Conservation (phyloP, 2,797 vertebrate species). For the Pangasius larnaudii region DNA sequence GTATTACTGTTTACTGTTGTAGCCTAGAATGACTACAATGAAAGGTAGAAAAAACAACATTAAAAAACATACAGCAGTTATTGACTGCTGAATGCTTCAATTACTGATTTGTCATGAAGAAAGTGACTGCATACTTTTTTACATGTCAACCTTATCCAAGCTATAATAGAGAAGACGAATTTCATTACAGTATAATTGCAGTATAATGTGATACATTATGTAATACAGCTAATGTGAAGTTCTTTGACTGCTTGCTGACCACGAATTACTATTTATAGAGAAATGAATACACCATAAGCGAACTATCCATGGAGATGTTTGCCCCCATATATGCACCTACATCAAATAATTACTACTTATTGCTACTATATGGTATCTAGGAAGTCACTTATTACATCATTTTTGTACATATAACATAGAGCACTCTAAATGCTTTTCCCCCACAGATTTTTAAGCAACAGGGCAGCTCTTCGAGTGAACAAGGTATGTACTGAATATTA, state of each 20-base stretch:
- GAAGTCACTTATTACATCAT: background rate
- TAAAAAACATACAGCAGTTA: background rate
- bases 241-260: background rate
- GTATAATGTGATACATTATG: background rate
- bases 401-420: background rate
- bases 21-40: background rate
- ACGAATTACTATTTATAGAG: background rate
- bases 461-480: background rate
- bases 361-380: background rate
- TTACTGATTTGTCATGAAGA: background rate
- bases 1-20: background rate
- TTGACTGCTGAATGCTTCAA: background rate
- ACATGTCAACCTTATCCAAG: background rate
- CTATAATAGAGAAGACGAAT: background rate
- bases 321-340: background rate
- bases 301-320: background rate
- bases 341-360: background rate
- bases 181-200: background rate
- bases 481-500: background rate
- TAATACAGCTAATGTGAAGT: background rate
- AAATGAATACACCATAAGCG: background rate
- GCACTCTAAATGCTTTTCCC: background rate
- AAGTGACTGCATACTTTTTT: background rate
- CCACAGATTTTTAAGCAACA: background rate
- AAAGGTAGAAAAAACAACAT: background rate